Conservation (phyloP, 2,888 invertebrate genomes). For the Tachina fera region DNA sequence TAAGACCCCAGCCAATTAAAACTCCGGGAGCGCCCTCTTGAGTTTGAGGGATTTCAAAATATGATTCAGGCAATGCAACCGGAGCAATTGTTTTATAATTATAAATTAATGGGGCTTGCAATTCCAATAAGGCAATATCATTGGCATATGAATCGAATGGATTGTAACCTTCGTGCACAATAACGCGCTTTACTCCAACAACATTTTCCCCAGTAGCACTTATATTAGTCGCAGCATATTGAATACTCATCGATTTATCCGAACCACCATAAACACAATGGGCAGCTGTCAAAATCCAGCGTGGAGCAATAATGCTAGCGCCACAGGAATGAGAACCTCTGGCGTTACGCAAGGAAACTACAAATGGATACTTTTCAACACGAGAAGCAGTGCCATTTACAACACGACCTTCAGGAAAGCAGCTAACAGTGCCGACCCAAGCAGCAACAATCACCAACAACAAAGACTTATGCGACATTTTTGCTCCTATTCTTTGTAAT, state of each 20-base stretch:
- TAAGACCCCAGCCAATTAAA: slow-evolving; percentile 80
- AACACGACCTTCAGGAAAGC: slow-evolving; percentile 75
- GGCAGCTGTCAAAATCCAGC: slow-evolving; percentile 78
- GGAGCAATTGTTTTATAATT: slow-evolving; percentile 76
- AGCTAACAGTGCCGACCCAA: slow-evolving; percentile 34
- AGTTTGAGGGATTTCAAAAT: slow-evolving; percentile 75
- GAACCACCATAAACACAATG: slow-evolving; percentile 76
- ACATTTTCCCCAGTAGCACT: slow-evolving; percentile 75
- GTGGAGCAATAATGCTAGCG: slow-evolving; percentile 75
- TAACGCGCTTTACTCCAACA: slow-evolving; percentile 75
- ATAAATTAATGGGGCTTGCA: slow-evolving; percentile 75
- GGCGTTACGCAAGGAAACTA: slow-evolving; percentile 77
- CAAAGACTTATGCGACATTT: too few species aligned
- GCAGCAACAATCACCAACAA: too few species aligned
- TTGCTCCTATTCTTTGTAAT: too few species aligned
- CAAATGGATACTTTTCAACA: slow-evolving; percentile 77
- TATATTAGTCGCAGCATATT: slow-evolving; percentile 76
- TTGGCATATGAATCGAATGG: slow-evolving; percentile 77
- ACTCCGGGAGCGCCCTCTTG: slow-evolving; percentile 73
- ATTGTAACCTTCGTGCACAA: slow-evolving; percentile 80
- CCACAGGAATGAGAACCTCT: slow-evolving; percentile 78
- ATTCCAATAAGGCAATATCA: slow-evolving; percentile 82
- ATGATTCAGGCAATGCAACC: slow-evolving; percentile 76
- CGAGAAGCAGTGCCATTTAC: slow-evolving; percentile 79
- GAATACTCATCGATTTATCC: slow-evolving; percentile 72